Conservation (phyloP, 1,140 invertebrate genomes). For the Pogonus chalceus region DNA sequence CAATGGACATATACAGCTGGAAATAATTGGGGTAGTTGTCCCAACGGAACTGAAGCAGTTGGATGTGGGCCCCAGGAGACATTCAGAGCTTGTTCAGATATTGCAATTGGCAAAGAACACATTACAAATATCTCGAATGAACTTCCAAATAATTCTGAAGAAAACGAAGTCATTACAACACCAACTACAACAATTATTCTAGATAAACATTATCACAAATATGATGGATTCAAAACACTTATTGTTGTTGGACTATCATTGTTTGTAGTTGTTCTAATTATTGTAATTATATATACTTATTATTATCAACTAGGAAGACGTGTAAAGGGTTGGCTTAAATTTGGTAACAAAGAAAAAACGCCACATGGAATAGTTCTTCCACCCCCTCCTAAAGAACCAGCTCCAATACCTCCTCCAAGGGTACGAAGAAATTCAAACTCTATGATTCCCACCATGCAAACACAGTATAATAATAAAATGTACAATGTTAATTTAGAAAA, state of each 20-base stretch:
- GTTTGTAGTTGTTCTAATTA: conserved; percentile 33
- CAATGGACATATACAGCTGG: conserved; percentile 74
- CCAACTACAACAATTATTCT: background rate
- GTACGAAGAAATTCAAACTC: conserved; percentile 9
- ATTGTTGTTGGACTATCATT: conserved; percentile 30
- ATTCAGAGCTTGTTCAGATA: conserved; percentile 76
- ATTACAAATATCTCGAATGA: conserved; percentile 1
- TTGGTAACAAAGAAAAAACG: conserved; percentile 14
- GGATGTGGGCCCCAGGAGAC: conserved; percentile 81
- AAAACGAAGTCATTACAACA: conserved; percentile 11
- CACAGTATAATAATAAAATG: conserved; percentile 13
- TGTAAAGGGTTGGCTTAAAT: conserved; percentile 28
- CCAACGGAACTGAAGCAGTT: conserved; percentile 57
- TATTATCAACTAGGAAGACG: conserved; percentile 32
- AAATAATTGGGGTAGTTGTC: conserved; percentile 68
- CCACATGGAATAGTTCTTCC: conserved; percentile 1
- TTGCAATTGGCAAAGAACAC: conserved; percentile 49
- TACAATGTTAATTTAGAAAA: conserved; percentile 17
- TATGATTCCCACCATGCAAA: no score
- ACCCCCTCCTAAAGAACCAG: conserved; percentile 14
- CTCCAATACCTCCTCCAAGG: conserved; percentile 21
- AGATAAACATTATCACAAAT: conserved; percentile 20
- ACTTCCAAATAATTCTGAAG: conserved; percentile 12
- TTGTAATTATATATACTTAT: conserved; percentile 33
- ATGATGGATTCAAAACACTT: no score